A percentile compares a stretch with the other conserved stretches of the same genome.
phyloP scores from a whole-genome alignment of 2,113 vertebrate species.

The Galemys pyrenaicus region DNA sequence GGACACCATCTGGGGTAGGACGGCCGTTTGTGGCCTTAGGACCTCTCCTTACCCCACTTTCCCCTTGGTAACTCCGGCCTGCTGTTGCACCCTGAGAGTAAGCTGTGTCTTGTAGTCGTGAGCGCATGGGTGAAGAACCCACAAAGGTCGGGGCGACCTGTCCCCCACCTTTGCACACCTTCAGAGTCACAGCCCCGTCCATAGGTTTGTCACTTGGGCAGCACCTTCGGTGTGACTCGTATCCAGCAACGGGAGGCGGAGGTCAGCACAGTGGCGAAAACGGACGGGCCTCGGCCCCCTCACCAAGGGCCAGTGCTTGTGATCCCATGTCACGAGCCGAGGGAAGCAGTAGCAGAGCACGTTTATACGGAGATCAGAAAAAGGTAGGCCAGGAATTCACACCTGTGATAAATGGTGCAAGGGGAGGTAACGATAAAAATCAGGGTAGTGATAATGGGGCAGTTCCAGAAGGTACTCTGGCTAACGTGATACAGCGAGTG shows the following conservation, averaged over 20 bases:
- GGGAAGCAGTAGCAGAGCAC: not conserved
- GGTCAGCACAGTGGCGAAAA: not conserved
- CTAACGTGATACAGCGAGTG: not conserved
- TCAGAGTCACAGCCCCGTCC: rapidly evolving
- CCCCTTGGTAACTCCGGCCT: too few relatives aligned
- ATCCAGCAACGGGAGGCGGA: not conserved
- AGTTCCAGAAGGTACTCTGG: not conserved
- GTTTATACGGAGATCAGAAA: not conserved
- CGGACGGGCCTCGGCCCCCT: not conserved
- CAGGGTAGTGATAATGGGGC: not conserved
- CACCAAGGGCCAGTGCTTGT: not conserved
- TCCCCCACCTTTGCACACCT: too few relatives aligned
- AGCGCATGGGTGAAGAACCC: too few relatives aligned
- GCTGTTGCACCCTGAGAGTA: too few relatives aligned
- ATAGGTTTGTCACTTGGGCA: too few relatives aligned
- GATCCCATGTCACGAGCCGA: not conserved
- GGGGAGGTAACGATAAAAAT: not conserved
- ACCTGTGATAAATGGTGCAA: not conserved
- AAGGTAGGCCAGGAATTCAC: not conserved
- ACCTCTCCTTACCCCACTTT: too few relatives aligned
- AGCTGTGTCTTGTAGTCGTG: too few relatives aligned
- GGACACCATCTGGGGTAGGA: too few relatives aligned
- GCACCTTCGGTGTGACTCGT: not conserved
- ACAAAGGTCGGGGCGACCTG: too few relatives aligned
- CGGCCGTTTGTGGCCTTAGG: too few relatives aligned